A percentile compares a stretch with the other conserved stretches of the same genome.
Conservation (phyloP, 2,888 invertebrate genomes). For the Patella depressa region DNA sequence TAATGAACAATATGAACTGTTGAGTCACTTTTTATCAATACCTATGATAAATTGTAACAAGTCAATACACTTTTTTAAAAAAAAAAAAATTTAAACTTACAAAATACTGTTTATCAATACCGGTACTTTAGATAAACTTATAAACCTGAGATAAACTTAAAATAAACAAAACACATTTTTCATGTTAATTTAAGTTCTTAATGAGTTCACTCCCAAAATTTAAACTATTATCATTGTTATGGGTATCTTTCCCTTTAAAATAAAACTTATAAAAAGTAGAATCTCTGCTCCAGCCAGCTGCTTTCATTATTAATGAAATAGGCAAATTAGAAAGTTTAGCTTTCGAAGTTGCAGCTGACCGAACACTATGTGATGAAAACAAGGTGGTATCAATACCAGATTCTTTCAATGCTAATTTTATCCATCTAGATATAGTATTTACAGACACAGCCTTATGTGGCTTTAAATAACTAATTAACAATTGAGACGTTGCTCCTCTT, state of each 20-base stretch:
- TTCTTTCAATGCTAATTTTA: background rate
- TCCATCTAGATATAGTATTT: conserved; percentile 15
- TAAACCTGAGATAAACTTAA: too few species aligned
- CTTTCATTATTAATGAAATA: background rate
- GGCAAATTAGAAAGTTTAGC: background rate
- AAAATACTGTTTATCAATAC: too few species aligned
- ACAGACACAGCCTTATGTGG: conserved; percentile 10
- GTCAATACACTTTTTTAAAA: too few species aligned
- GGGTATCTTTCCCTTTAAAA: background rate
- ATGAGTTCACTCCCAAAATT: too few species aligned
- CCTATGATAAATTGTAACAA: too few species aligned
- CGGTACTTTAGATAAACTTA: too few species aligned
- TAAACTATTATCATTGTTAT: too few species aligned
- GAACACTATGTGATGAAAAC: background rate
- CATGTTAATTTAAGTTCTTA: too few species aligned
- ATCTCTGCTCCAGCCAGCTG: background rate
- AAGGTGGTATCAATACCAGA: conserved; percentile 8
- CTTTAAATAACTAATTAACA: conserved; percentile 13
- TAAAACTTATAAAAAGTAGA: conserved; percentile 17
- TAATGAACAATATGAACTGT: too few species aligned
- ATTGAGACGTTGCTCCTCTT: background rate
- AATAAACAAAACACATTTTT: too few species aligned
- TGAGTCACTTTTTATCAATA: too few species aligned
- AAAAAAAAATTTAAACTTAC: too few species aligned
- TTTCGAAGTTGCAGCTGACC: conserved; percentile 9